Conservation (phyloP, 2,797 vertebrate genomes). For the Paguma larvata region DNA sequence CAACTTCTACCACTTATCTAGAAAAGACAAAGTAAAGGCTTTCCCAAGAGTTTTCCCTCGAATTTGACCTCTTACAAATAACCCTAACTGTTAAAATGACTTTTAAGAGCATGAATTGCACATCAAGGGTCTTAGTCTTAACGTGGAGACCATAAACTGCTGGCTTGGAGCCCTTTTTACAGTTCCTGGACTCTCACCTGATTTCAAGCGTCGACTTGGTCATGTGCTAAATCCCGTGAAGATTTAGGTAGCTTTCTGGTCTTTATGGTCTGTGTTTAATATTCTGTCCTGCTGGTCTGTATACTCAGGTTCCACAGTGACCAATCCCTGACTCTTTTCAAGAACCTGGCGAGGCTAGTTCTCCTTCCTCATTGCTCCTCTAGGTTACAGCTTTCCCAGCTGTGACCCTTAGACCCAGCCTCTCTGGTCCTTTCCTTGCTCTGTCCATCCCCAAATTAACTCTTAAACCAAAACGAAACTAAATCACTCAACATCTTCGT, state of each 20-base stretch:
- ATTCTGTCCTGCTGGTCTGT: background rate
- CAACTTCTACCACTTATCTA: background rate
- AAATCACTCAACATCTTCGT: background rate
- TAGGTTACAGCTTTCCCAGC: background rate
- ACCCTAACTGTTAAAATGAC: background rate
- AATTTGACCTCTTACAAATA: background rate
- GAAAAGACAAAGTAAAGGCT: slow-evolving; percentile 14
- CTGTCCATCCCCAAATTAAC: background rate
- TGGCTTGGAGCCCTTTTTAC: background rate
- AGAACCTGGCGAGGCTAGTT: background rate
- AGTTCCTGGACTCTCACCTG: background rate
- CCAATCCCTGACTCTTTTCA: background rate
- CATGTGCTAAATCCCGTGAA: background rate
- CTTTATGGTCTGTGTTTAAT: background rate
- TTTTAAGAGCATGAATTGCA: background rate
- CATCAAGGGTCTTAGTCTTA: background rate
- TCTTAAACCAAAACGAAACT: background rate
- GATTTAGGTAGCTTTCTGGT: background rate
- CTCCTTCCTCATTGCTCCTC: background rate
- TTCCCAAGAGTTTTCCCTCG: background rate
- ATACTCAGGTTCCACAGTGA: background rate
- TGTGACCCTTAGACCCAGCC: background rate
- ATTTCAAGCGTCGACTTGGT: background rate
- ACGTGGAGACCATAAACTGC: background rate
- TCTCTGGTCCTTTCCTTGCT: background rate